Percentiles rank a stretch among this genome's conserved stretches.
These are phyloP conservation scores for Eucera pruinosa DNA, from an alignment of 2,888 invertebrate genomes.

Conservation along the genomic window DNA sequence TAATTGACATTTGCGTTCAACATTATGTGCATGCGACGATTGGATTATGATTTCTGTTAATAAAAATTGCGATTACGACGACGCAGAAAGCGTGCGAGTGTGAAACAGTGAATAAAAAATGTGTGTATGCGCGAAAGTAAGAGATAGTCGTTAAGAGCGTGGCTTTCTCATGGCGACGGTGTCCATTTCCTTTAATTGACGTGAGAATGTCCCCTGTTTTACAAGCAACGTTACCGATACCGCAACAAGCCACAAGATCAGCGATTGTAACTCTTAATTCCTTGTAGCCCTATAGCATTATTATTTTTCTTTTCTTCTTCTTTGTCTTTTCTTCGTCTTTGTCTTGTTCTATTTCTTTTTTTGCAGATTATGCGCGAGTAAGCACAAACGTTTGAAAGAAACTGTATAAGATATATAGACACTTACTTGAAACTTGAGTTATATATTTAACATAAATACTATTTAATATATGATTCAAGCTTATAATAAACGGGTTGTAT, in stretches of 20 bases:
- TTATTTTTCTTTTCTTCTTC: conserved; percentile 37
- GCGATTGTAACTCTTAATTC: conserved; percentile 55
- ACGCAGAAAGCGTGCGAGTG: not conserved
- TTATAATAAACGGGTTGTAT: conserved; percentile 83
- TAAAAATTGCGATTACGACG: not conserved
- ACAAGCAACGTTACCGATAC: conserved; percentile 28
- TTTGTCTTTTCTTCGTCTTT: conserved; percentile 59
- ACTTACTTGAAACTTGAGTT: conserved; percentile 79
- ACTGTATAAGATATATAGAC: conserved; percentile 72
- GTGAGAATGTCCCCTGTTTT: conserved; percentile 18
- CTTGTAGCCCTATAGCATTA: conserved; percentile 74
- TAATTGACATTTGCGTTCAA: not conserved
- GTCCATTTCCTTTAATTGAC: conserved; percentile 10
- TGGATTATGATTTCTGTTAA: conserved; percentile 12
- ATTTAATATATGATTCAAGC: conserved; percentile 83
- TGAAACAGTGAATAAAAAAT: not conserved
- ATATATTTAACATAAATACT: conserved; percentile 79
- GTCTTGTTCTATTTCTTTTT: conserved; percentile 45
- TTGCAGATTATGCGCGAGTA: conserved; percentile 63
- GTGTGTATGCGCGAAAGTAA: not conserved
- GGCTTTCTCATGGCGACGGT: conserved; percentile 13
- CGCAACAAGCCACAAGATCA: conserved; percentile 35
- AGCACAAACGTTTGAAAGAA: conserved; percentile 65
- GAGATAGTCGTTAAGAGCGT: conserved; percentile 4
- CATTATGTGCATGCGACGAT: conserved; percentile 1